These are phyloP conservation scores for Platichthys flesus DNA, from an alignment of 2,113 vertebrate genomes.

Conservation along the genomic window DNA sequence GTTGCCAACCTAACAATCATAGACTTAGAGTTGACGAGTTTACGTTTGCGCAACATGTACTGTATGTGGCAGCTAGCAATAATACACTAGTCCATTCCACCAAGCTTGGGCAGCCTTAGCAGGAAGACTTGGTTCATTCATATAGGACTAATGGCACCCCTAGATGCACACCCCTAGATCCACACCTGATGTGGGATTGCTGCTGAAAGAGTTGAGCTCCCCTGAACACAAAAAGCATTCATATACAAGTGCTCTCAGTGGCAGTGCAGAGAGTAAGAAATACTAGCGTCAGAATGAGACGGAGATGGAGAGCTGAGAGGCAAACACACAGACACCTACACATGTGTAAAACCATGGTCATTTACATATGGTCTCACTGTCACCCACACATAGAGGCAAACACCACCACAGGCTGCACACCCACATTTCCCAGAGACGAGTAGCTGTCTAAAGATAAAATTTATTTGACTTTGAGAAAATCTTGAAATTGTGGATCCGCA, in stretches of 20 bases:
- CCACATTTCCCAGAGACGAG: background rate
- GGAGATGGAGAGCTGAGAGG: conserved; percentile 44
- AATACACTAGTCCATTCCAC: conserved; percentile 38
- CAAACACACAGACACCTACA: conserved; percentile 12
- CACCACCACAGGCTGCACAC: conserved; percentile 12
- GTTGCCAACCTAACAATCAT: conserved; percentile 52
- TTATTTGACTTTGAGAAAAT: too few relatives aligned
- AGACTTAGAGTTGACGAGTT: conserved; percentile 45
- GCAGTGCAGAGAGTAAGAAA: conserved; percentile 68
- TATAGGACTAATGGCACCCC: conserved; percentile 18
- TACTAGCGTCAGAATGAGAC: conserved; percentile 63
- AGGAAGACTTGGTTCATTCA: conserved; percentile 29
- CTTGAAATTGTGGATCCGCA: too few relatives aligned
- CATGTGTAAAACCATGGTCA: background rate
- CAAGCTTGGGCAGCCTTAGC: conserved; percentile 50
- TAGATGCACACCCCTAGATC: conserved; percentile 29
- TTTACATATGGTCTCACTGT: background rate
- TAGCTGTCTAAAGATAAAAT: background rate
- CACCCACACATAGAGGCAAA: conserved; percentile 7
- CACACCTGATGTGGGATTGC: conserved; percentile 30
- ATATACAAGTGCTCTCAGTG: conserved; percentile 65
- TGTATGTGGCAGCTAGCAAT: conserved; percentile 5
- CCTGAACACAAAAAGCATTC: conserved; percentile 79
- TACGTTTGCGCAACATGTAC: conserved; percentile 26
- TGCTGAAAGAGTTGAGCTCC: conserved; percentile 81